A percentile compares a stretch with the other conserved stretches of the same genome.
Conservation (phyloP, 1,140 invertebrate species). For the Drosophila bocqueti region DNA sequence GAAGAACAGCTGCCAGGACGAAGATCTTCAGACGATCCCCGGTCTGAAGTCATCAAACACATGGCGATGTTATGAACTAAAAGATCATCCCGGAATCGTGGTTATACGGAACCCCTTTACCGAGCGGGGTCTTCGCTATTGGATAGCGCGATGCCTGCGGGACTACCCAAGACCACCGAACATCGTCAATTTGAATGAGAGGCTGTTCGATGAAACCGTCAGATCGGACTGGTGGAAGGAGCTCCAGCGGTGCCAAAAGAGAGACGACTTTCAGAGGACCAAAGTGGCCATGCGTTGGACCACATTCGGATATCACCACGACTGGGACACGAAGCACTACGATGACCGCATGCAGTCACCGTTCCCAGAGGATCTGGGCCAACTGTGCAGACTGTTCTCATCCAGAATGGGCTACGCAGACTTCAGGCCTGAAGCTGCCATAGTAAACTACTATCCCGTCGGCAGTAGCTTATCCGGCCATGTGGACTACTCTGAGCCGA, state of each 20-base stretch:
- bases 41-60: constrained; percentile 85
- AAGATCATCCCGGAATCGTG: constrained; percentile 89
- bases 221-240: constrained; percentile 83
- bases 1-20: neutral
- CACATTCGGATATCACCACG: constrained; percentile 97
- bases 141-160: constrained; percentile 91
- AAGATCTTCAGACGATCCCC: neutral
- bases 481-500: constrained; percentile 95
- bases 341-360: constrained; percentile 87
- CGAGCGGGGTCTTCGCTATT: constrained; percentile 90
- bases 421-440: constrained; percentile 94
- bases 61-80: constrained; percentile 88
- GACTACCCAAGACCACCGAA: constrained; percentile 92
- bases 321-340: constrained; percentile 97
- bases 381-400: constrained; percentile 89
- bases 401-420: constrained; percentile 87
- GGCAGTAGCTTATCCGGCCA: constrained; percentile 96
- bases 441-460: constrained; percentile 97
- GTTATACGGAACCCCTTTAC: constrained; percentile 95
- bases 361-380: constrained; percentile 91
- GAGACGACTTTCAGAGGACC: constrained; percentile 73
- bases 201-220: constrained; percentile 43
- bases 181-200: constrained; percentile 90
- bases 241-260: constrained; percentile 84
- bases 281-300: constrained; percentile 93